These are phyloP conservation scores for Pygoscelis antarcticus DNA, from an alignment of 2,113 vertebrate species.

Conservation along the genomic window DNA sequence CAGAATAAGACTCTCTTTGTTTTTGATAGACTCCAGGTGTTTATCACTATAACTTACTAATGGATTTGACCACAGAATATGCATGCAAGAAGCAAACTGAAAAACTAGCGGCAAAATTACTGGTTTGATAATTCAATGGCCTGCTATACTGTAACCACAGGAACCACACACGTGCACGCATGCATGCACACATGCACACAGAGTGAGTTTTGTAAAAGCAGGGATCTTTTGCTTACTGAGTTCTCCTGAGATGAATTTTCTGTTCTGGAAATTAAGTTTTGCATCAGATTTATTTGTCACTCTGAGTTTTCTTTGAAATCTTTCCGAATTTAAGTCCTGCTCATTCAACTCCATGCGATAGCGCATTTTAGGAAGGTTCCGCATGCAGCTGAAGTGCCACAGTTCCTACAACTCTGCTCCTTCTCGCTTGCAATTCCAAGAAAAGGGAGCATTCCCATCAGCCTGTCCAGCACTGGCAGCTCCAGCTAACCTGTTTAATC, in stretches of 20 bases:
- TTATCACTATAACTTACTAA: constrained; percentile 82
- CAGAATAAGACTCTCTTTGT: constrained; percentile 84
- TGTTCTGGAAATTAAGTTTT: neutral
- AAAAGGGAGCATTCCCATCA: neutral
- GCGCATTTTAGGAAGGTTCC: neutral
- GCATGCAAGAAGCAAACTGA: constrained; percentile 65
- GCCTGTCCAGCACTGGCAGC: neutral
- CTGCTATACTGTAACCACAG: constrained; percentile 39
- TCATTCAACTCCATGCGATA: neutral
- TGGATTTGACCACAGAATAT: constrained; percentile 75
- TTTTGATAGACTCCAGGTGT: constrained; percentile 86
- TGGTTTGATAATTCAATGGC: constrained; percentile 67
- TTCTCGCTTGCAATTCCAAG: neutral
- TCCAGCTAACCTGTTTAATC: neutral
- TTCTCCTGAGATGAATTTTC: neutral
- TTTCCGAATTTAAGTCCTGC: neutral
- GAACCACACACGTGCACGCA: neutral
- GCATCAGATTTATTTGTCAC: neutral
- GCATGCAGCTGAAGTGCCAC: neutral
- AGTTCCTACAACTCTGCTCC: neutral
- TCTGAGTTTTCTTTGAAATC: neutral
- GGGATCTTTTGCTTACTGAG: neutral
- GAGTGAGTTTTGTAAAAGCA: neutral
- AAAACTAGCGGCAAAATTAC: constrained; percentile 71
- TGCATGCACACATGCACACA: neutral